Evolutionary conservation across 2,113 vertebrate genomes (phyloP).

Genomic region (Nematolebias whitei): DNA sequence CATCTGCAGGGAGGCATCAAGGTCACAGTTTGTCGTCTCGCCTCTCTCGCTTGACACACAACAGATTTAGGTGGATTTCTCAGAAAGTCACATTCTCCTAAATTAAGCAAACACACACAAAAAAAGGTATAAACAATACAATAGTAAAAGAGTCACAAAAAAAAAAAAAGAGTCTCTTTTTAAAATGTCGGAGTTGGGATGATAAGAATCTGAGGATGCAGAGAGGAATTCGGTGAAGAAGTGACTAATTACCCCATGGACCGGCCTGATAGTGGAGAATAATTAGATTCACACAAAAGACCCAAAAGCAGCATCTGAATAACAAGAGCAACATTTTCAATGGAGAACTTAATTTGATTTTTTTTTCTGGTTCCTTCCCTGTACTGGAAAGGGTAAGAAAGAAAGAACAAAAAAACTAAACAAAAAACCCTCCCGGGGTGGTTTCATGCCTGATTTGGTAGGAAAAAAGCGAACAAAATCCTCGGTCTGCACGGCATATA

Average conservation of each 20-base stretch:
- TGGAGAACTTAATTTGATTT: constrained; percentile 78
- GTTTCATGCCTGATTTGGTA: constrained; percentile 57
- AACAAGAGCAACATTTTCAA: constrained; percentile 78
- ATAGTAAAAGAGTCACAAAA: constrained; percentile 32
- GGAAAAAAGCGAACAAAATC: constrained; percentile 6
- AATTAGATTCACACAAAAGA: constrained; percentile 80
- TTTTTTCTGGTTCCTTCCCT: constrained; percentile 46
- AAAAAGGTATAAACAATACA: constrained; percentile 13
- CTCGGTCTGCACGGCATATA: not conserved
- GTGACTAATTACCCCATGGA: constrained; percentile 81
- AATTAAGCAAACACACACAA: constrained; percentile 21
- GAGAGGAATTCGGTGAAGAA: constrained; percentile 75
- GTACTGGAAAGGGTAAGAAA: constrained; percentile 54
- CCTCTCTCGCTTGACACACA: not conserved
- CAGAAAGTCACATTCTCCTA: constrained; percentile 6
- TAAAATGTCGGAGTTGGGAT: constrained; percentile 65
- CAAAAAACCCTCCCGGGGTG: constrained; percentile 35
- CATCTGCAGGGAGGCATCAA: constrained; percentile 11
- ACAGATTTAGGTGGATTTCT: constrained; percentile 31
- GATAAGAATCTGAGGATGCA: constrained; percentile 72
- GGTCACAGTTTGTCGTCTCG: not conserved
- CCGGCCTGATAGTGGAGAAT: constrained; percentile 78
- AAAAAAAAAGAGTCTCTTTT: constrained; percentile 66
- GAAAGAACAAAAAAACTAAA: constrained; percentile 21
- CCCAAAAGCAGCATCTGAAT: constrained; percentile 74